Percentiles rank a stretch among this genome's conserved stretches.
These are phyloP conservation scores for Holotrichia oblita DNA, from an alignment of 1,140 invertebrate genomes.

Conservation along the genomic window DNA sequence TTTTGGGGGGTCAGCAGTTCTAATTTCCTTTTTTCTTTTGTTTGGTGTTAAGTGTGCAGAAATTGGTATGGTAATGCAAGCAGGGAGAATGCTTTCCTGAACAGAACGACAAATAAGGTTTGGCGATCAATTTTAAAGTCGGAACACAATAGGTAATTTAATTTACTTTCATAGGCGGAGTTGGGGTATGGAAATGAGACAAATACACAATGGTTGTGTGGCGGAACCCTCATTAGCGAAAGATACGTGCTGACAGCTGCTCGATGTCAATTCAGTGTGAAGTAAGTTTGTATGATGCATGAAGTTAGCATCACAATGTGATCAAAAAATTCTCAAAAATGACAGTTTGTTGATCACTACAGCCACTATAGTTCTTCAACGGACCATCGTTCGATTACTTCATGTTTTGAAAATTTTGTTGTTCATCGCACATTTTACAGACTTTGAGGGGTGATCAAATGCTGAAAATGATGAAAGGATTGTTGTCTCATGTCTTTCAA, in stretches of 20 bases:
- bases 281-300: not conserved
- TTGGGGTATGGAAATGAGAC: conserved; percentile 49
- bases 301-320: too few relatives aligned
- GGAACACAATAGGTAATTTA: not conserved
- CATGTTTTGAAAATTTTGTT: too few relatives aligned
- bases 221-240: conserved; percentile 74
- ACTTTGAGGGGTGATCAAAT: too few relatives aligned
- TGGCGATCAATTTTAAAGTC: not conserved
- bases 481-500: too few relatives aligned
- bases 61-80: not conserved
- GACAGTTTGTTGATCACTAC: too few relatives aligned
- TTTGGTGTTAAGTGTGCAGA: not conserved
- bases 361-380: too few relatives aligned
- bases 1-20: too few relatives aligned
- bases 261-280: conserved; percentile 66
- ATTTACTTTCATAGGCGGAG: conserved; percentile 47
- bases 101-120: not conserved
- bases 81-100: not conserved
- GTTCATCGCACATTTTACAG: too few relatives aligned
- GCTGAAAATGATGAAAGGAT: too few relatives aligned
- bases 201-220: conserved; percentile 61
- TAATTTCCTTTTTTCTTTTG: too few relatives aligned
- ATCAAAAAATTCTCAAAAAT: too few relatives aligned
- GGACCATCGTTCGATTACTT: too few relatives aligned
- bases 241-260: conserved; percentile 78